Evolutionary conservation across 2,888 invertebrate genomes (phyloP).

Genomic region (Lasius platythorax): DNA sequence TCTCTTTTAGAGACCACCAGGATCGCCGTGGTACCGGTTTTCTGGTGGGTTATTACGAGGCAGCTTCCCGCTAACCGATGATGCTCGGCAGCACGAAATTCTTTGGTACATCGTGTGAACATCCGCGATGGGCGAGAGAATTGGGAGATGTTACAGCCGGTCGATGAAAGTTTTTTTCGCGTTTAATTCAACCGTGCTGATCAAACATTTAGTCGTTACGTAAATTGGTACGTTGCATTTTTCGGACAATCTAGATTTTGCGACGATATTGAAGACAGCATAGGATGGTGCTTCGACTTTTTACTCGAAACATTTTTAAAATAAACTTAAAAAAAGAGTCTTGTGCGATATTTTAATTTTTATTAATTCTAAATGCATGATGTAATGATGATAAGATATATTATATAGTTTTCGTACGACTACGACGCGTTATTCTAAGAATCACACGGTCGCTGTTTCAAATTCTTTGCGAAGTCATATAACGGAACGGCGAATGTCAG

Average conservation of each 20-base stretch:
- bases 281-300: neutral
- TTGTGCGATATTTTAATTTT: neutral
- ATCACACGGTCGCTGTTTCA: slow-evolving; percentile 10
- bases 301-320: neutral
- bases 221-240: slow-evolving; percentile 42
- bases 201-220: slow-evolving; percentile 53
- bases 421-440: neutral
- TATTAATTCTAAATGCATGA: neutral
- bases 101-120: slow-evolving; percentile 65
- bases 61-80: slow-evolving; percentile 72
- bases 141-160: slow-evolving; percentile 28
- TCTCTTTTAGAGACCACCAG: slow-evolving; percentile 76
- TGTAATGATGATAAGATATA: neutral
- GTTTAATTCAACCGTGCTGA: slow-evolving; percentile 41
- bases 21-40: slow-evolving; percentile 79
- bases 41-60: slow-evolving; percentile 74
- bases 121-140: slow-evolving; percentile 46
- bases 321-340: neutral
- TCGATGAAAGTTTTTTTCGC: slow-evolving; percentile 21
- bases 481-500: slow-evolving; percentile 24
- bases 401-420: neutral
- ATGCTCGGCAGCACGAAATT: slow-evolving; percentile 70
- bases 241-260: neutral
- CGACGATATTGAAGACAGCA: neutral
- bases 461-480: slow-evolving; percentile 31